Percentiles rank a stretch among this genome's conserved stretches.
Conservation (phyloP, 30 jellyfish, hydroid and myxozoan genomes). For the Phacellophora camtschatica region DNA sequence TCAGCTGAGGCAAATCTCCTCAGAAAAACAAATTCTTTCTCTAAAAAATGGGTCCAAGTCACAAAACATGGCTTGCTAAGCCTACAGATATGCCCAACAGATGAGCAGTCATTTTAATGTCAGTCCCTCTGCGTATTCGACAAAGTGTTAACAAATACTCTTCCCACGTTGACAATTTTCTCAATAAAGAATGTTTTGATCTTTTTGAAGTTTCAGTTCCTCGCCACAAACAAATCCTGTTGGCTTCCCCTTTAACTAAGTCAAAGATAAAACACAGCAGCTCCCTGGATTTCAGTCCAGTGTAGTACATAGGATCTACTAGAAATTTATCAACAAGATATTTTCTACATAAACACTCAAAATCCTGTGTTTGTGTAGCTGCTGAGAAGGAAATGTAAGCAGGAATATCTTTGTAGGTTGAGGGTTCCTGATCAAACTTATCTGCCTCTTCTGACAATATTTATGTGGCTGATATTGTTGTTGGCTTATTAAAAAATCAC, state of each 20-base stretch:
- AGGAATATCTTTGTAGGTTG: too few relatives aligned
- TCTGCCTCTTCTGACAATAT: too few relatives aligned
- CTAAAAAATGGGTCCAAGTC: too few relatives aligned
- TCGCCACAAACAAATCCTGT: background rate
- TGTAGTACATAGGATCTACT: conserved; percentile 3
- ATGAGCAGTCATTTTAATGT: too few relatives aligned
- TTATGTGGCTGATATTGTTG: too few relatives aligned
- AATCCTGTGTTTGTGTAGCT: background rate
- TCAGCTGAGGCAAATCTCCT: too few relatives aligned
- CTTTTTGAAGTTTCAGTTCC: background rate
- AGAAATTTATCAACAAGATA: background rate
- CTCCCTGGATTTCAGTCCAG: conserved; percentile 17
- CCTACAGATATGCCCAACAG: too few relatives aligned
- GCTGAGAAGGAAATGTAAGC: too few relatives aligned
- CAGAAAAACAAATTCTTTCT: too few relatives aligned
- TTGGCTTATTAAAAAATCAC: too few relatives aligned
- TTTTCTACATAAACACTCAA: background rate
- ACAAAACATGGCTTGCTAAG: background rate
- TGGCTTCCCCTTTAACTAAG: background rate
- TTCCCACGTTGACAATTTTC: conserved; percentile 26
- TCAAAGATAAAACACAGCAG: background rate
- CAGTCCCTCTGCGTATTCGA: conserved; percentile 27
- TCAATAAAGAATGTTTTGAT: background rate
- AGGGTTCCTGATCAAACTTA: too few relatives aligned
- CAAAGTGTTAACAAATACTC: conserved; percentile 7